These are phyloP conservation scores for Rhopalosiphum padi DNA, from an alignment of 1,140 invertebrate genomes.

Conservation along the genomic window DNA sequence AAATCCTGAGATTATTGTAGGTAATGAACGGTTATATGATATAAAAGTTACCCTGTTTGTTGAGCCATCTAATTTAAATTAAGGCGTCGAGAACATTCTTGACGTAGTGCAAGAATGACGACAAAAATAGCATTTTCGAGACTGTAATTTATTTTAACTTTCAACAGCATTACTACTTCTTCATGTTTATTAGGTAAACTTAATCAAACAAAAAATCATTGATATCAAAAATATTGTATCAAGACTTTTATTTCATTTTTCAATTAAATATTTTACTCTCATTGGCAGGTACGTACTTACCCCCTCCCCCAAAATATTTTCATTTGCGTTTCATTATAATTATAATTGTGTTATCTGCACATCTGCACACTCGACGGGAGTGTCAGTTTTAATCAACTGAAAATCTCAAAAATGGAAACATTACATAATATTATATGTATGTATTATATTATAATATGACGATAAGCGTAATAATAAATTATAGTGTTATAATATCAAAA, in stretches of 20 bases:
- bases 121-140: not conserved
- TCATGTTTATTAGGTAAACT: not conserved
- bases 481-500: not conserved
- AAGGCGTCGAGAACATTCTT: not conserved
- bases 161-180: not conserved
- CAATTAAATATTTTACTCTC: not conserved
- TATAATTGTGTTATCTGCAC: not conserved
- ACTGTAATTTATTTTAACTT: not conserved
- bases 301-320: too few species aligned
- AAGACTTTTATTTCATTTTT: not conserved
- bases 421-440: not conserved
- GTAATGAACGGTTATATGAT: not conserved
- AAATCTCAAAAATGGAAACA: not conserved
- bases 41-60: not conserved
- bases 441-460: not conserved
- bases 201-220: not conserved
- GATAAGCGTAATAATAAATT: too few species aligned
- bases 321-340: not conserved
- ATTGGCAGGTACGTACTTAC: not conserved
- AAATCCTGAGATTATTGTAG: not conserved
- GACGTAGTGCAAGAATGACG: too few species aligned
- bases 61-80: slow-evolving; percentile 14
- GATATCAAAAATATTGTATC: not conserved
- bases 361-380: not conserved
- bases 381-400: not conserved